Base-by-base conservation (phyloP, 2,797 vertebrate genomes). In the Urosaurus nigricauda region DNA sequence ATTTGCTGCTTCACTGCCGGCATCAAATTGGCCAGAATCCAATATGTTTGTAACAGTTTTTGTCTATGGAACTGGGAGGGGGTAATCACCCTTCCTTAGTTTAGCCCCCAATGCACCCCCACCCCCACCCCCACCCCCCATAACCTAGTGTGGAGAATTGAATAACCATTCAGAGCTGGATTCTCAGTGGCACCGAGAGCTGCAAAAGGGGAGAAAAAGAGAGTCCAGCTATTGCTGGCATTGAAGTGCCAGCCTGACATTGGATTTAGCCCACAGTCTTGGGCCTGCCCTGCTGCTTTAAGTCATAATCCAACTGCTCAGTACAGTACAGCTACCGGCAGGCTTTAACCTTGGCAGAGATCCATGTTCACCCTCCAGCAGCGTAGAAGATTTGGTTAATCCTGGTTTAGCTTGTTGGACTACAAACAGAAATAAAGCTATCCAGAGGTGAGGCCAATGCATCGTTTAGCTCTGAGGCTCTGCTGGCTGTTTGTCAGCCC, bases 341-440 rank as follows among this genome's bases (percentile, higher is more conserved):
- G 58, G 24, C 47, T 71, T 56, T 71, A 53, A 60, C 17, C 74
- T 73, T 13, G 24, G 51, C 26, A 51, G 73, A 73, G 74, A 92
- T 88, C 63, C 60, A 5, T 24, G 91, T 89, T 91, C 1, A 1
- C 29, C 5, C 1, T n/a, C 19, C 84, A 51, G 24, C 2, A 4
- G 16, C 5, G 6, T n/a, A 35, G 56, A 79, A 90, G 63, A 73
- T 85, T 86, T 86, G 88, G 85, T 91, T 91, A 79, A 84, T 29
- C 8, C 80, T 88, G 90, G 83, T 47, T 56, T 90, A 60, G 3
- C 73, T 40, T 3, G 0, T 68, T 84, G 16, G 13, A 71, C 0
- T 2, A 87, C 8, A 91, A 88, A 85, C 58, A 19, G 11, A 83
- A 8, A 24, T 51, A 16, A 90, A 93, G 79, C 83, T 81, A 84